Conservation (phyloP, 2,113 vertebrate genomes). For the Rattus rattus region DNA sequence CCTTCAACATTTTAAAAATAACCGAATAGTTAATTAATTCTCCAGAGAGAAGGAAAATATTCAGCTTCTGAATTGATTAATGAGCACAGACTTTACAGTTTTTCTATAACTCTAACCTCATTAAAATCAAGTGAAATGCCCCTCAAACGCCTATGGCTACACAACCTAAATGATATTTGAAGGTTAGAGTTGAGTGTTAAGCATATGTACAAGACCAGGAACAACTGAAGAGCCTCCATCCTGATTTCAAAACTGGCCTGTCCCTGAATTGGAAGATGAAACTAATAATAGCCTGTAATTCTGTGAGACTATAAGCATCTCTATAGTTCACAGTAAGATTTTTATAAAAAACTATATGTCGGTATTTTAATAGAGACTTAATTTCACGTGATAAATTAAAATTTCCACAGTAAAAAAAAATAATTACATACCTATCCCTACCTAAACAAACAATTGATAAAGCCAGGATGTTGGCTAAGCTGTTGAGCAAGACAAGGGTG, state of each 20-base stretch:
- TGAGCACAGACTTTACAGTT: constrained; percentile 48
- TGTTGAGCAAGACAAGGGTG: not conserved
- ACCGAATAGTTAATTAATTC: constrained; percentile 74
- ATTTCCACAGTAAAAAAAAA: constrained; percentile 37
- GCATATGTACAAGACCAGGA: not conserved
- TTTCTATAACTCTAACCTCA: constrained; percentile 59
- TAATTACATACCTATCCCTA: not conserved
- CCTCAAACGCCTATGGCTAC: not conserved
- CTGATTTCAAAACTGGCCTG: not conserved
- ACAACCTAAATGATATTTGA: constrained; percentile 25
- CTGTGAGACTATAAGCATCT: constrained; percentile 17
- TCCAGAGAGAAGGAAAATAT: constrained; percentile 60
- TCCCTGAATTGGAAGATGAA: not conserved
- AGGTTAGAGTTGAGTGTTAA: not conserved
- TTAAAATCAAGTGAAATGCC: constrained; percentile 59
- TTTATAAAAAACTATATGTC: not conserved
- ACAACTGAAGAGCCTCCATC: not conserved
- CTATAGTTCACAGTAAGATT: not conserved
- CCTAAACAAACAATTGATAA: not conserved
- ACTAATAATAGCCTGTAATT: constrained; percentile 5
- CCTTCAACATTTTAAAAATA: constrained; percentile 73
- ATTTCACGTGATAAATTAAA: constrained; percentile 42
- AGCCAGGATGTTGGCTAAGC: not conserved
- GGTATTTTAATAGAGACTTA: not conserved
- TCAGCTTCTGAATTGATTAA: constrained; percentile 71